Evolutionary conservation across 1,140 invertebrate genomes (phyloP).

Genomic region (Pantala flavescens): DNA sequence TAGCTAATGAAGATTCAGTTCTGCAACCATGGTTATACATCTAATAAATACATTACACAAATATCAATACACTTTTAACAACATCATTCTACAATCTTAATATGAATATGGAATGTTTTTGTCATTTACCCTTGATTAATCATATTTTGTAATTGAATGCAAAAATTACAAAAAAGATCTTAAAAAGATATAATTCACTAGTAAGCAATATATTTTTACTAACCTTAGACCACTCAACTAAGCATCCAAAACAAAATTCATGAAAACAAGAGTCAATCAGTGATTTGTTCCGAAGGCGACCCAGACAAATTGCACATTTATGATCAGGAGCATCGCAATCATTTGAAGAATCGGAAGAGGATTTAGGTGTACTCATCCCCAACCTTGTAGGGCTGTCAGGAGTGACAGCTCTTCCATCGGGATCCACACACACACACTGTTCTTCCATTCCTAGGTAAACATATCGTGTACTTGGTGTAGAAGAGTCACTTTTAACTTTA

Average conservation of each 20-base stretch:
- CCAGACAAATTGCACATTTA: constrained; percentile 86
- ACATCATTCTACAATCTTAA: too few species aligned
- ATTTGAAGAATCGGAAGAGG: neutral
- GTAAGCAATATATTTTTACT: constrained; percentile 22
- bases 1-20: too few species aligned
- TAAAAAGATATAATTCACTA: too few species aligned
- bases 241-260: constrained; percentile 86
- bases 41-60: too few species aligned
- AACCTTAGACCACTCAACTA: constrained; percentile 88
- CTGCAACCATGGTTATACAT: too few species aligned
- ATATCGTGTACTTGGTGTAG: neutral
- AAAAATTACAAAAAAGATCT: too few species aligned
- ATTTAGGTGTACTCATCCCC: neutral
- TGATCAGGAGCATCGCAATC: constrained; percentile 52
- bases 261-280: constrained; percentile 87
- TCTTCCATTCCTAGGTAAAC: neutral
- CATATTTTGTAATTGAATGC: too few species aligned
- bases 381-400: neutral
- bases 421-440: neutral
- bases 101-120: too few species aligned
- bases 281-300: constrained; percentile 73
- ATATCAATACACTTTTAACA: too few species aligned
- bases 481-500: too few species aligned
- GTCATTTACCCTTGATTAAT: too few species aligned
- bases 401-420: neutral